A percentile compares a stretch with the other conserved stretches of the same genome.
These are phyloP conservation scores for Donacobius atricapilla DNA, from an alignment of 2,113 vertebrate genomes.

Conservation along the genomic window DNA sequence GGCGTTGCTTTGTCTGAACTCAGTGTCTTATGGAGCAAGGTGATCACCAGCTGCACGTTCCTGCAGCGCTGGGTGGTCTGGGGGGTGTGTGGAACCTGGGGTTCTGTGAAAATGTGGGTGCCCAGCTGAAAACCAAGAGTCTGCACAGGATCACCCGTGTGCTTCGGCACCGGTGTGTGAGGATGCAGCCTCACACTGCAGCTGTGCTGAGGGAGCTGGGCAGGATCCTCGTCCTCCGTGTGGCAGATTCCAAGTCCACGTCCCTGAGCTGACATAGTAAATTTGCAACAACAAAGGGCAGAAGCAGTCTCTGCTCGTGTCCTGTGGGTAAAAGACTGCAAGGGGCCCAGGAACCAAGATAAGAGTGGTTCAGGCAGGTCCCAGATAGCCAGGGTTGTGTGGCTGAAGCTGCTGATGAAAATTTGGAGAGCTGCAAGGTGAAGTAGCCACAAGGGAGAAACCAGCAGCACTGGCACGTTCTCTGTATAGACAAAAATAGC, in stretches of 20 bases:
- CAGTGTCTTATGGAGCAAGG: rapidly evolving
- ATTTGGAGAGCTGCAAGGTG: not conserved
- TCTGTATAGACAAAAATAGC: not conserved
- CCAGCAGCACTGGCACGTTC: not conserved
- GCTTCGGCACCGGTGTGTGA: not conserved
- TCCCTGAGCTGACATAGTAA: not conserved
- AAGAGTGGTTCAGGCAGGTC: not conserved
- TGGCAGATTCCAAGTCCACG: rapidly evolving
- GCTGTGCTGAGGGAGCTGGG: not conserved
- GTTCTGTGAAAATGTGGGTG: not conserved
- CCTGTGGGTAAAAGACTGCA: not conserved
- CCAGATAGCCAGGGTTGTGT: not conserved
- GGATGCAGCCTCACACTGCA: not conserved
- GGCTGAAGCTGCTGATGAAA: not conserved
- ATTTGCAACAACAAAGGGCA: not conserved
- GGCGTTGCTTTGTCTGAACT: not conserved
- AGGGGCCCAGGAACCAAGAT: not conserved
- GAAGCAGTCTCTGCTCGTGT: not conserved
- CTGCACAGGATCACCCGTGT: not conserved
- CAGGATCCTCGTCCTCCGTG: not conserved
- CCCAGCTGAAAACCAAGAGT: not conserved
- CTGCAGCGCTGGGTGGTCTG: not conserved
- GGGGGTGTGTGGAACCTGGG: not conserved
- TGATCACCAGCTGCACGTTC: not conserved
- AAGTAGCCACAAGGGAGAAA: not conserved